phyloP scores from a whole-genome alignment of 2,797 vertebrate species.

The Myiothlypis coronata region DNA sequence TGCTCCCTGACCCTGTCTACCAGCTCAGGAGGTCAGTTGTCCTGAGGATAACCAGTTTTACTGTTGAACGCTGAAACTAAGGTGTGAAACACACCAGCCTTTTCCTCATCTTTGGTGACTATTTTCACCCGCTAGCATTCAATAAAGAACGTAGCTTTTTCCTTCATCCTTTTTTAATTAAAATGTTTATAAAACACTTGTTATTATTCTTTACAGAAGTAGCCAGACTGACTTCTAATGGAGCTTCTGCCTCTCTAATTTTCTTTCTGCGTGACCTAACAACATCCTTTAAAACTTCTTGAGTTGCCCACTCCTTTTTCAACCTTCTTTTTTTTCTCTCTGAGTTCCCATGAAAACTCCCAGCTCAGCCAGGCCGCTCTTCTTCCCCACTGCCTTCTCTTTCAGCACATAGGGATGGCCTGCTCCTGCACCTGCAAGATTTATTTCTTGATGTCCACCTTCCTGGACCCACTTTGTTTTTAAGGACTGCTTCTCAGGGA shows the following conservation, averaged over 20 bases:
- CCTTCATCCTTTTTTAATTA: neutral
- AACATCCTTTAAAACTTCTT: neutral
- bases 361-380: neutral
- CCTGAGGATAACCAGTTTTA: neutral
- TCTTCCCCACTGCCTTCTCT: neutral
- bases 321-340: neutral
- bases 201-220: neutral
- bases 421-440: neutral
- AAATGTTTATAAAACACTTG: neutral
- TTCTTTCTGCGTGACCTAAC: neutral
- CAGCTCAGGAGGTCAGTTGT: neutral
- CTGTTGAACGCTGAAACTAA: neutral
- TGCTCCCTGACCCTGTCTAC: neutral
- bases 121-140: neutral
- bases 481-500: neutral
- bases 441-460: neutral
- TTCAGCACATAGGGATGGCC: rapidly evolving
- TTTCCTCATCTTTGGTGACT: neutral
- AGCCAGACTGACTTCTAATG: neutral
- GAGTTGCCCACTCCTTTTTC: neutral
- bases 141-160: neutral
- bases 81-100: neutral
- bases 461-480: neutral
- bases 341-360: neutral
- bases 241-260: neutral